Conservation (phyloP, 2,888 invertebrate species). For the Apoderus coryli region DNA sequence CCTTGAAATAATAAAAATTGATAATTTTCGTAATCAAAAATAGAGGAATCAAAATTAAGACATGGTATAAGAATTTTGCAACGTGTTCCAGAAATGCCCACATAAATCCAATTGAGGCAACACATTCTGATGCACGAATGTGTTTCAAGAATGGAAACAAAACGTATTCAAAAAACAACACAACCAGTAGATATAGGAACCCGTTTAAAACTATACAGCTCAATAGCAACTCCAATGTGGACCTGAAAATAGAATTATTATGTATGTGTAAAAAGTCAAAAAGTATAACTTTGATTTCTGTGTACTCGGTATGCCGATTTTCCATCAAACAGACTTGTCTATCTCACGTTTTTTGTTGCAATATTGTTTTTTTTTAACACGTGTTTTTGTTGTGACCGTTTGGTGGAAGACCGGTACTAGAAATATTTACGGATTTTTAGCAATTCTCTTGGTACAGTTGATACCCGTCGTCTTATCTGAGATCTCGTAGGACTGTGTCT, state of each 20-base stretch:
- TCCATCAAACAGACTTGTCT: no score
- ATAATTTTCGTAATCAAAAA: conserved; percentile 78
- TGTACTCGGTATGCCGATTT: no score
- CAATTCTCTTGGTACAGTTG: no score
- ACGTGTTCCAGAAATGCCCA: conserved; percentile 77
- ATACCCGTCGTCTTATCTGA: conserved; percentile 31
- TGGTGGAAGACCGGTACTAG: no score
- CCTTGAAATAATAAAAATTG: conserved; percentile 90
- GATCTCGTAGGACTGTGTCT: conserved; percentile 37
- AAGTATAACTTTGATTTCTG: no score
- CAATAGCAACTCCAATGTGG: conserved; percentile 63
- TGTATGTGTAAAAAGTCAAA: conserved; percentile 55
- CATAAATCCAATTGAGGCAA: conserved; percentile 50
- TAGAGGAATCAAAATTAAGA: conserved; percentile 82
- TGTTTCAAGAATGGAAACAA: conserved; percentile 61
- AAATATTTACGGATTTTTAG: no score
- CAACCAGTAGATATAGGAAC: conserved; percentile 72
- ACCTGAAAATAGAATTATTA: no score
- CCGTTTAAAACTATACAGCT: conserved; percentile 80
- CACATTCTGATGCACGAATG: conserved; percentile 53
- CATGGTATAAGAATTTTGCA: conserved; percentile 64
- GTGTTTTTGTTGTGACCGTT: no score
- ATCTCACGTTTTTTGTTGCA: conserved; percentile 28
- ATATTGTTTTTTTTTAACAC: conserved; percentile 23
- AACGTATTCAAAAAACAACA: conserved; percentile 65